Evolutionary conservation across 1,140 invertebrate species (phyloP), one percentile per base, ranked within the genome.

Genomic region (Eufriesea mexicana): DNA sequence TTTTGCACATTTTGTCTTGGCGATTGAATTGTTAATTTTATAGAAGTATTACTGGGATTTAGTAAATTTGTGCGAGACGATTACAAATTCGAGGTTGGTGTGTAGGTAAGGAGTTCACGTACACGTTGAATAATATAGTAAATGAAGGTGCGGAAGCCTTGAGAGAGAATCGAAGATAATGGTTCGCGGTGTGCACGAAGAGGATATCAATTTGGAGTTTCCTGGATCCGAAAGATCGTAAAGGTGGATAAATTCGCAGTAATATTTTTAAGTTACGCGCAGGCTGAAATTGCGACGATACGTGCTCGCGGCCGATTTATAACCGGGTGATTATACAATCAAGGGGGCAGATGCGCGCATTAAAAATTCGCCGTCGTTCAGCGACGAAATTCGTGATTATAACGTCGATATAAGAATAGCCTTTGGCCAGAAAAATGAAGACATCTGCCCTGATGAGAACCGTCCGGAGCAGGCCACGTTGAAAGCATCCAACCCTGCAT

Each of bases 341-440:
- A 80, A 23, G 70, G 35, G 35, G 79, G 79, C 73, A 83, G 80
- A 83, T 83, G 73, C 80, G 54, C 55, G 47, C 55, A 42, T 77
- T 68, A 51, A 70, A 45, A 70, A 49, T 68, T 55, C 51, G 7
- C 25, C n/a, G 49, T 45, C 59, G 45, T 64, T 66, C 62, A 54
- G 45, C 79, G 49, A 54, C n/a, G 51, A 68, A 61, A 61, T 70
- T 28, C 64, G n/a, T 62, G 66, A 66, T 35, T 55, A 64, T 74
- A 82, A 72, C 81, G 62, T 66, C 49, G 54, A 72, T 72, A 72
- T 84, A 76, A 70, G 55, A 42, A 28, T 20, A 66, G 79, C 57
- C 78, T 73, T 49, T 57, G 55, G 55, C 28, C 47, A 70, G 74
- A 77, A 71, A 72, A 66, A 87, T 87, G 62, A 86, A 86, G 86